Evolutionary conservation across 2,113 vertebrate species (phyloP).

Genomic region (Colistium nudipinnis): DNA sequence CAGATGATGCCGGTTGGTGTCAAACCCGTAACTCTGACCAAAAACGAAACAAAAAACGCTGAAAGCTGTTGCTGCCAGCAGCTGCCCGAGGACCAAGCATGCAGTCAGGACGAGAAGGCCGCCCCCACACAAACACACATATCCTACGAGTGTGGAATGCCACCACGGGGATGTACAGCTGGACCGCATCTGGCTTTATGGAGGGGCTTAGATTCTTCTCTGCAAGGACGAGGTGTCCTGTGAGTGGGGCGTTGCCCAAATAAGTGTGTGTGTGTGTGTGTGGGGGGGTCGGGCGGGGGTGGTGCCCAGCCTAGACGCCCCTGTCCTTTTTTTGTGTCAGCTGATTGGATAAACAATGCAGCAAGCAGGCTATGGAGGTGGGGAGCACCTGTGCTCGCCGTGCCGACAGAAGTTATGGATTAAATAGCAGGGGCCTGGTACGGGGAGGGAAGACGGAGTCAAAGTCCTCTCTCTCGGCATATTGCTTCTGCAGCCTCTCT

Average conservation of each 20-base stretch:
- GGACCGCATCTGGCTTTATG: slow-evolving; percentile 66
- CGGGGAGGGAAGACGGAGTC: slow-evolving; percentile 39
- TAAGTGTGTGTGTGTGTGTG: slow-evolving; percentile 19
- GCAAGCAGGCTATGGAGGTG: slow-evolving; percentile 30
- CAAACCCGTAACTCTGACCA: slow-evolving; percentile 24
- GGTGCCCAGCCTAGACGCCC: no score
- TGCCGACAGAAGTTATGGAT: slow-evolving; percentile 61
- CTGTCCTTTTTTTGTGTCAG: no score
- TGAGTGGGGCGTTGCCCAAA: slow-evolving; percentile 16
- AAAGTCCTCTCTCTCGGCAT: slow-evolving; percentile 49
- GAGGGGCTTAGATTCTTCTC: slow-evolving; percentile 27
- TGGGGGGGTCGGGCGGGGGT: slow-evolving; percentile 24
- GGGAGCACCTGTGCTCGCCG: slow-evolving; percentile 63
- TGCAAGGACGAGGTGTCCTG: slow-evolving; percentile 19
- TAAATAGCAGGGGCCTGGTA: slow-evolving; percentile 53
- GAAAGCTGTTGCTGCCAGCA: slow-evolving; percentile 46
- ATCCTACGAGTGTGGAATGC: slow-evolving; percentile 52
- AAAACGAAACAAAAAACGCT: no score
- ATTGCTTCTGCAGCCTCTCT: slow-evolving; percentile 48
- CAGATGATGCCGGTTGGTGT: slow-evolving; percentile 31
- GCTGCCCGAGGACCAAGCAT: slow-evolving; percentile 51
- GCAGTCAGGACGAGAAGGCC: slow-evolving; percentile 31
- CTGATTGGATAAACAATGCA: slow-evolving; percentile 67
- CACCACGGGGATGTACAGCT: slow-evolving; percentile 61
- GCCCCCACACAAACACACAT: slow-evolving; percentile 37